Percentiles rank a stretch among this genome's conserved stretches.
phyloP scores from a whole-genome alignment of 2,888 invertebrate genomes.

The Blastobasis adustella region DNA sequence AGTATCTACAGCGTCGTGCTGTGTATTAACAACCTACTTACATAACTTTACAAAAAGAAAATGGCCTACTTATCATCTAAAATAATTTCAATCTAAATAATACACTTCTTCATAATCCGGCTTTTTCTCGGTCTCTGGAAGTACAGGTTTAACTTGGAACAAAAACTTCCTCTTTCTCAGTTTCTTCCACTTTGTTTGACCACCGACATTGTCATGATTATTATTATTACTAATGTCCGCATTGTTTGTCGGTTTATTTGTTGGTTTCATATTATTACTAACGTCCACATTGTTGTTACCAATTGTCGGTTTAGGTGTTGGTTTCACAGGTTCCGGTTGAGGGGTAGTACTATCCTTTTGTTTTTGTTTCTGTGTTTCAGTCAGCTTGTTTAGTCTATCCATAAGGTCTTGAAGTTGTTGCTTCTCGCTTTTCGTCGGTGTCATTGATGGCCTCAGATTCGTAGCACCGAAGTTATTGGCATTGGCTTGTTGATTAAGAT shows the following conservation, averaged over 20 bases:
- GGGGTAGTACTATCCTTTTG: constrained; percentile 3
- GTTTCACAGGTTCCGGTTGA: neutral
- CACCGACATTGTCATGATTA: neutral
- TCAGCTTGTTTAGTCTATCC: constrained; percentile 24
- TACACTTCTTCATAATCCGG: constrained; percentile 22
- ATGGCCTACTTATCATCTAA: too few species aligned
- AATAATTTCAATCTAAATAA: constrained; percentile 18
- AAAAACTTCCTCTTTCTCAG: constrained; percentile 22
- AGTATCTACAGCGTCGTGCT: too few species aligned
- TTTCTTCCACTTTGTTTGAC: constrained; percentile 3
- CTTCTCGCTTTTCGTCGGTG: neutral
- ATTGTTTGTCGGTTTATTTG: neutral
- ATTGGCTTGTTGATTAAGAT: too few species aligned
- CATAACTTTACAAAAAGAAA: too few species aligned
- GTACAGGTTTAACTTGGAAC: constrained; percentile 30
- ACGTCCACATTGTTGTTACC: neutral
- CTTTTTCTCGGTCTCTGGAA: constrained; percentile 25
- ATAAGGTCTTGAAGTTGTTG: constrained; percentile 15
- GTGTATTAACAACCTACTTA: too few species aligned
- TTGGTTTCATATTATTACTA: neutral
- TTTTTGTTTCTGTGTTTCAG: constrained; percentile 23
- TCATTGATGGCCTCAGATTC: too few species aligned
- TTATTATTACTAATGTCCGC: neutral
- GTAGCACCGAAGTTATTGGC: too few species aligned
- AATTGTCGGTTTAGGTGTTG: neutral